Conservation (phyloP, 1,140 invertebrate species). For the Pectinophora gossypiella region DNA sequence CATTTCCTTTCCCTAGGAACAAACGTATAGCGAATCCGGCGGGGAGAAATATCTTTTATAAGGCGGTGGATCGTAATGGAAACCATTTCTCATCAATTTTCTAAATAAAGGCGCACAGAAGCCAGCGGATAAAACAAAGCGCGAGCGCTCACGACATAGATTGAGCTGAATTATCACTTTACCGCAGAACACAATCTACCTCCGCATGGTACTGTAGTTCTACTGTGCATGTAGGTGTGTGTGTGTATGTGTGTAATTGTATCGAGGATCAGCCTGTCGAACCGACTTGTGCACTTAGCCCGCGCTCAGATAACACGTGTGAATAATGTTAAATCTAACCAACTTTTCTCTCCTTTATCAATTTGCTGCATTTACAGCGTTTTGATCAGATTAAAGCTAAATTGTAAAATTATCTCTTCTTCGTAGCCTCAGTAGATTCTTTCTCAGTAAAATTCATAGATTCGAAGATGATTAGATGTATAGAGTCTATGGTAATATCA, state of each 20-base stretch:
- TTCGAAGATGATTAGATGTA: no score
- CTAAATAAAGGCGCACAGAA: constrained; percentile 74
- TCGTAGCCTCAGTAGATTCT: no score
- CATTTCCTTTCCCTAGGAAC: constrained; percentile 64
- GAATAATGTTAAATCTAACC: constrained; percentile 67
- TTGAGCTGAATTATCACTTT: constrained; percentile 74
- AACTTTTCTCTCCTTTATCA: constrained; percentile 65
- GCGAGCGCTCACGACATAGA: constrained; percentile 72
- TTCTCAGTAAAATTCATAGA: no score
- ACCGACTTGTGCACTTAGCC: constrained; percentile 50
- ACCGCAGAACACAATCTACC: constrained; percentile 72
- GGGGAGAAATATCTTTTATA: constrained; percentile 62
- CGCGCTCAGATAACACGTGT: constrained; percentile 54
- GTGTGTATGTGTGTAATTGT: not conserved
- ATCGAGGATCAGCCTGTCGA: constrained; percentile 1
- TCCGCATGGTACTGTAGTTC: constrained; percentile 5
- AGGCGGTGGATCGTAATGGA: constrained; percentile 67
- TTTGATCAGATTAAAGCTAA: constrained; percentile 49
- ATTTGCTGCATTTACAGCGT: constrained; percentile 59
- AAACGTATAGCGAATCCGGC: constrained; percentile 44
- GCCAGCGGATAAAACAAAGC: constrained; percentile 72
- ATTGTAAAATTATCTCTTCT: no score
- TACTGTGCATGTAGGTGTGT: constrained; percentile 5
- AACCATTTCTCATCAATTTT: constrained; percentile 75
- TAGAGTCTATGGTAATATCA: no score